Percentiles rank a stretch among this genome's conserved stretches.
These are phyloP conservation scores for Meiosimyza platycephala DNA, from an alignment of 2,888 invertebrate genomes.

Conservation along the genomic window DNA sequence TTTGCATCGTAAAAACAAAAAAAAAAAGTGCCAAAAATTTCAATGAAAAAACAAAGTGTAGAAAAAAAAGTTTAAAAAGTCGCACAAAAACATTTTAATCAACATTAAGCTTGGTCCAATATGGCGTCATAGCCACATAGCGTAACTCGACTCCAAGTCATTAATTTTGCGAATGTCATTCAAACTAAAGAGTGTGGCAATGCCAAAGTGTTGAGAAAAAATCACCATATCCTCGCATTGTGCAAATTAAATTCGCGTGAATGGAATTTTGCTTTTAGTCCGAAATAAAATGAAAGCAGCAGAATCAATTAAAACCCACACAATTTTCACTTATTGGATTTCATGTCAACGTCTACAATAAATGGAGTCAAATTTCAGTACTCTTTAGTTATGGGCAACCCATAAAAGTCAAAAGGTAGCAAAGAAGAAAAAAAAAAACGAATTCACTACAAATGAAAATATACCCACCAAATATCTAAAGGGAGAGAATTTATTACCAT, in stretches of 20 bases:
- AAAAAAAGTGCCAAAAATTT: slow-evolving; percentile 8
- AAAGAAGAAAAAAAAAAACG: neutral
- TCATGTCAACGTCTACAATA: slow-evolving; percentile 18
- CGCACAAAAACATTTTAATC: slow-evolving; percentile 37
- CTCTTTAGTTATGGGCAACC: neutral
- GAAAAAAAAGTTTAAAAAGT: neutral
- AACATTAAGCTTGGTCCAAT: slow-evolving; percentile 36
- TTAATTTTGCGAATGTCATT: slow-evolving; percentile 34
- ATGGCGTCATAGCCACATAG: neutral
- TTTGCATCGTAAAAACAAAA: neutral
- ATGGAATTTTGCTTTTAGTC: slow-evolving; percentile 8
- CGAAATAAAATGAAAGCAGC: slow-evolving; percentile 30
- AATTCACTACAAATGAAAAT: neutral
- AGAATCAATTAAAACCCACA: slow-evolving; percentile 36
- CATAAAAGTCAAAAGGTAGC: neutral
- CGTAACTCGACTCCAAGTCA: slow-evolving; percentile 29
- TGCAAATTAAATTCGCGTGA: slow-evolving; percentile 24
- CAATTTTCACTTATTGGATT: slow-evolving; percentile 35
- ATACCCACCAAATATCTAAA: neutral
- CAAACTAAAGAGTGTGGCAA: slow-evolving; percentile 32
- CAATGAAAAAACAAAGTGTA: neutral
- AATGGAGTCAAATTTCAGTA: slow-evolving; percentile 26
- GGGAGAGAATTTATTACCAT: slow-evolving; percentile 5
- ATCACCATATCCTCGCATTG: neutral
- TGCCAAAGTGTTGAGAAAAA: neutral